phyloP scores from a whole-genome alignment of 2,113 vertebrate species.

The Elgaria multicarinata region DNA sequence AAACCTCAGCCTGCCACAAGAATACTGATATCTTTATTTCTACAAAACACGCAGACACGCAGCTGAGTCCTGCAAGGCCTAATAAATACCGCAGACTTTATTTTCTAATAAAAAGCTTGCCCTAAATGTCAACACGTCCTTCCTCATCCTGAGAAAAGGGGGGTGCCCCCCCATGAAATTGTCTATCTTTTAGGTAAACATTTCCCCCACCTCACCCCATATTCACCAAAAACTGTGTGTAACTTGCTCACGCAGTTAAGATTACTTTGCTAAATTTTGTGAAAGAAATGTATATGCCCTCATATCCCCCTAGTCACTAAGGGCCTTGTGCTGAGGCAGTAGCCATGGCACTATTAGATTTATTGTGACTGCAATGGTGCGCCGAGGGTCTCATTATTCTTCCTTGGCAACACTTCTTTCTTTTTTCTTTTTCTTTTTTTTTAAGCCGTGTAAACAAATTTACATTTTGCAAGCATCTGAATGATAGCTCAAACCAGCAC shows the following conservation, averaged over 20 bases:
- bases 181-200: slow-evolving; percentile 38
- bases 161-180: too few species aligned
- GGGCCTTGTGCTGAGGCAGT: slow-evolving; percentile 47
- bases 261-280: slow-evolving; percentile 36
- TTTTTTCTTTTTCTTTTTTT: slow-evolving; percentile 68
- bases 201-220: slow-evolving; percentile 31
- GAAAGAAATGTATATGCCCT: slow-evolving; percentile 27
- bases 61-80: neutral
- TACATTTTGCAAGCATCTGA: slow-evolving; percentile 61
- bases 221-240: neutral
- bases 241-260: slow-evolving; percentile 38
- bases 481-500: slow-evolving; percentile 64
- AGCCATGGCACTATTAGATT: slow-evolving; percentile 64
- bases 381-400: slow-evolving; percentile 56
- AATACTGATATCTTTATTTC: slow-evolving; percentile 30
- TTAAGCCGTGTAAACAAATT: slow-evolving; percentile 68
- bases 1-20: rapidly evolving
- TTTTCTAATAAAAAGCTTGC: neutral
- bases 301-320: slow-evolving; percentile 20
- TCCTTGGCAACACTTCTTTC: slow-evolving; percentile 51
- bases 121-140: slow-evolving; percentile 5
- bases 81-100: neutral
- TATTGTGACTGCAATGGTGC: slow-evolving; percentile 58
- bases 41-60: neutral
- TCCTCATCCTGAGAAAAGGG: neutral